Percentiles rank a stretch among this genome's conserved stretches.
Conservation (phyloP, 2,113 vertebrate genomes). For the Tragelaphus imberbis region DNA sequence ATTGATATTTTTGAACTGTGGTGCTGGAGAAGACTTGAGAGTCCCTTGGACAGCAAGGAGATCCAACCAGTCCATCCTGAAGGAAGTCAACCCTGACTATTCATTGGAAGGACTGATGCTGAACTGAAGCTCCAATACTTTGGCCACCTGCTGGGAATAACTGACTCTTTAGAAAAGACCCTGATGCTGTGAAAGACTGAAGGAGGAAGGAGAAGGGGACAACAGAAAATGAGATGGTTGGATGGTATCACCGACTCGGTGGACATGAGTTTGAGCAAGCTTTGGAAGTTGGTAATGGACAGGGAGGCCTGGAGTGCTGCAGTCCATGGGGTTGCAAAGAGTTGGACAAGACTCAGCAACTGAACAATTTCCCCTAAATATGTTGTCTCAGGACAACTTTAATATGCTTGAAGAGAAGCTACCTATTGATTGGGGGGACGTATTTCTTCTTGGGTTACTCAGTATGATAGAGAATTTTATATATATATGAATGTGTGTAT, state of each 20-base stretch:
- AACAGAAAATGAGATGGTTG: not conserved
- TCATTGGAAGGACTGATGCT: not conserved
- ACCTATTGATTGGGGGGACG: not conserved
- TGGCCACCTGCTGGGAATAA: rapidly evolving
- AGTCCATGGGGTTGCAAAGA: not conserved
- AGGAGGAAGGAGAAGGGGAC: not conserved
- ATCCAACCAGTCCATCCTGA: not conserved
- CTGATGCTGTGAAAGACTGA: not conserved
- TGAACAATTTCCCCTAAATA: not conserved
- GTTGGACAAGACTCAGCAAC: not conserved
- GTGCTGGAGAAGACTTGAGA: not conserved
- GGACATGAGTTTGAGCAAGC: not conserved
- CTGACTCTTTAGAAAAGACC: not conserved
- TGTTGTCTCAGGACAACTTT: not conserved
- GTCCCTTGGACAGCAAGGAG: not conserved
- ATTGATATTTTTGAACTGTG: not conserved
- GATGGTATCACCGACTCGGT: not conserved
- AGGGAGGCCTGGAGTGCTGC: not conserved
- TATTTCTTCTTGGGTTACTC: not conserved
- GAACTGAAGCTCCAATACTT: not conserved
- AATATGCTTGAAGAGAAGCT: not conserved
- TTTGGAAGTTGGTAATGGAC: not conserved
- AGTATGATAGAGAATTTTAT: not conserved
- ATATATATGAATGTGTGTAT: too few species aligned
- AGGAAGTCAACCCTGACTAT: not conserved